These are phyloP conservation scores for Percopsis transmontana DNA, from an alignment of 2,113 vertebrate species.

Conservation along the genomic window DNA sequence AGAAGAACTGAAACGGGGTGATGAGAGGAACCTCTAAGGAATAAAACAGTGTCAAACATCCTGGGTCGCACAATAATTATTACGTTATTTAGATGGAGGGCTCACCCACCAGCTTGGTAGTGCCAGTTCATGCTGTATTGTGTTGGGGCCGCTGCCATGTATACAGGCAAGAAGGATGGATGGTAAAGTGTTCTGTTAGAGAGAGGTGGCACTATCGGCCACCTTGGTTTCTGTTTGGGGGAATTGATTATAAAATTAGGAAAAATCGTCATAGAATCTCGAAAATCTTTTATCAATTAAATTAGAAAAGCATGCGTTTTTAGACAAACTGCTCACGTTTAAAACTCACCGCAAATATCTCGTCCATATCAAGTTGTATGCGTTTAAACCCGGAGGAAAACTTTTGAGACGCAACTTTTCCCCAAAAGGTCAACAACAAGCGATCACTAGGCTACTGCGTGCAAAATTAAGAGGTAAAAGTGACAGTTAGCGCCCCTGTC, in stretches of 20 bases:
- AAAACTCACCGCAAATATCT: too few relatives aligned
- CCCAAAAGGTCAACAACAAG: too few relatives aligned
- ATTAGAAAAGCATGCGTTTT: too few relatives aligned
- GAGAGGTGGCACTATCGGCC: background rate
- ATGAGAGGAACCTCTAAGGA: constrained; percentile 31
- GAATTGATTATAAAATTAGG: background rate
- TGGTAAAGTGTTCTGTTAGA: constrained; percentile 62
- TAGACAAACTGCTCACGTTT: too few relatives aligned
- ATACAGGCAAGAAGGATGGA: constrained; percentile 60
- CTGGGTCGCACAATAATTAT: background rate
- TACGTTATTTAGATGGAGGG: background rate
- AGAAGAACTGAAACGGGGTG: constrained; percentile 52
- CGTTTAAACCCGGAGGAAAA: background rate
- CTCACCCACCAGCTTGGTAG: constrained; percentile 21
- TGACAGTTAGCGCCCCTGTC: too few relatives aligned
- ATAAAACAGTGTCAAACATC: background rate
- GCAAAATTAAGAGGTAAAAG: too few relatives aligned
- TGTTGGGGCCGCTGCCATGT: constrained; percentile 16
- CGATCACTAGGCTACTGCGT: too few relatives aligned
- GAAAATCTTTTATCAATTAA: background rate
- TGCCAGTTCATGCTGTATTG: background rate
- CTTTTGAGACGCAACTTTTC: too few relatives aligned
- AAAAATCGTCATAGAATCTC: background rate
- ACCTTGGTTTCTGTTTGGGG: constrained; percentile 8
- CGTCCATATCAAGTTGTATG: constrained; percentile 22